phyloP scores from a whole-genome alignment of 1,140 invertebrate genomes.

The Drosophila burlai region DNA sequence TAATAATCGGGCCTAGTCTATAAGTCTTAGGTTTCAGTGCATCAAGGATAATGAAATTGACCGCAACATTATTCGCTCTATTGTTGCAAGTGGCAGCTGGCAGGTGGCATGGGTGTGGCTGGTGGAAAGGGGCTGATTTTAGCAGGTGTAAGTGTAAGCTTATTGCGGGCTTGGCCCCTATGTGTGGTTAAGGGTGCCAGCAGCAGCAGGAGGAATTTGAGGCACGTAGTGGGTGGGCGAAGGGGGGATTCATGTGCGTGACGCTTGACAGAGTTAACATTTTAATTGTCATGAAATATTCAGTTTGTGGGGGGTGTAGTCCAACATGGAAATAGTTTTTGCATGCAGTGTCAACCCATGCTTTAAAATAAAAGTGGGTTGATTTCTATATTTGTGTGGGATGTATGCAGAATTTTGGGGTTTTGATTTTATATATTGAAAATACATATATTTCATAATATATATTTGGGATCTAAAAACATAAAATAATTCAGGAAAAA shows the following conservation, averaged over 20 bases:
- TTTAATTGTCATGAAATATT: conserved; percentile 82
- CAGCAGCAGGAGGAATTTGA: not conserved
- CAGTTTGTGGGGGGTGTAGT: conserved; percentile 48
- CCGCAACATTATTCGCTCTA: conserved; percentile 73
- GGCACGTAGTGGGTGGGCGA: not conserved
- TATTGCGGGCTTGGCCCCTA: conserved; percentile 9
- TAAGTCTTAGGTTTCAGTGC: not conserved
- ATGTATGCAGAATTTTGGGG: too few species aligned
- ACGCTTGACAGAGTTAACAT: conserved; percentile 78
- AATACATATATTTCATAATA: too few species aligned
- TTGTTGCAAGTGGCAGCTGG: conserved; percentile 57
- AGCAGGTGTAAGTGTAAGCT: conserved; percentile 54
- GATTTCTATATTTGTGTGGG: not conserved
- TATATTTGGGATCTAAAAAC: too few species aligned
- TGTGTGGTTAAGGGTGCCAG: not conserved
- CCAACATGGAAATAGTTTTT: conserved; percentile 74
- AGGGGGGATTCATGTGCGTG: conserved; percentile 19
- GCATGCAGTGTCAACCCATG: conserved; percentile 35
- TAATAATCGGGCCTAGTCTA: not conserved
- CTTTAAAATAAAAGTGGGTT: conserved; percentile 8
- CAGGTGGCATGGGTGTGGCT: not conserved
- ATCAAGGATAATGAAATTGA: conserved; percentile 67
- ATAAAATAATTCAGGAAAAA: too few species aligned
- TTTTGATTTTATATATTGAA: too few species aligned
- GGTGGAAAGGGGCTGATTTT: conserved; percentile 1